Evolutionary conservation across 2,797 vertebrate genomes (phyloP), one percentile per base, ranked within the genome.

Genomic region (Intellagama lesueurii): DNA sequence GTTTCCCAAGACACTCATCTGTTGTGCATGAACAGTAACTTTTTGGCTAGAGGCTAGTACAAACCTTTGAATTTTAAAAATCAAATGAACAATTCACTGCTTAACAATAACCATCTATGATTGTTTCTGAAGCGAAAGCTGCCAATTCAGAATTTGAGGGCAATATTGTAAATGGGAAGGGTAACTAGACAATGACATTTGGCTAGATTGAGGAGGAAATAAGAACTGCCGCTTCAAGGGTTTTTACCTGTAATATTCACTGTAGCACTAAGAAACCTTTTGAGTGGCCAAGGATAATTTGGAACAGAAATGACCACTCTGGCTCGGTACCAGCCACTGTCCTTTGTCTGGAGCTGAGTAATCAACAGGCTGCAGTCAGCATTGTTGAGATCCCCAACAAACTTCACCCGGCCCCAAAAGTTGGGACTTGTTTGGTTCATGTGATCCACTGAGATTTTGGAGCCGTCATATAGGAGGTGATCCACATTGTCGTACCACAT

Each of bases 281-380:
- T 97, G 47, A 56, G 28, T 72, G 47, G 72, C 87, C 80, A 88
- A 3, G 14, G 81, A 32, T 88, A 89, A 22, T 90, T 92, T 0
- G 90, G 90, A 79, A 97, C 96, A 78, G 89, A 94, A 7, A 95
- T 95, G 90, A 97, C 93, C 81, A 97, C 91, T 83, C 97, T 96
- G 81, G 97, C 97, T 64, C 97, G 93, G 0, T 97, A 98, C 0
- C 89, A 86, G 4, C 97, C 96, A 0, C 94, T 97, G 95, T 98
- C 97, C 0, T 93, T 96, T 76, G 2, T 49, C 56, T 44, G 95
- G 73, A 98, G 87, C 12, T 94, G 87, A 35, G 94, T 95, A 85
- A 98, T 97, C 91, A 85, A 93, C 88, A 98, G 93, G 44, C 97
- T 96, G 76, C 97, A 98, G 93, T 96, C 95, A 81, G 93, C 95